These are phyloP conservation scores for Platygyra sinensis DNA, from an alignment of 64 coral and sea anemone genomes.

Conservation along the genomic window DNA sequence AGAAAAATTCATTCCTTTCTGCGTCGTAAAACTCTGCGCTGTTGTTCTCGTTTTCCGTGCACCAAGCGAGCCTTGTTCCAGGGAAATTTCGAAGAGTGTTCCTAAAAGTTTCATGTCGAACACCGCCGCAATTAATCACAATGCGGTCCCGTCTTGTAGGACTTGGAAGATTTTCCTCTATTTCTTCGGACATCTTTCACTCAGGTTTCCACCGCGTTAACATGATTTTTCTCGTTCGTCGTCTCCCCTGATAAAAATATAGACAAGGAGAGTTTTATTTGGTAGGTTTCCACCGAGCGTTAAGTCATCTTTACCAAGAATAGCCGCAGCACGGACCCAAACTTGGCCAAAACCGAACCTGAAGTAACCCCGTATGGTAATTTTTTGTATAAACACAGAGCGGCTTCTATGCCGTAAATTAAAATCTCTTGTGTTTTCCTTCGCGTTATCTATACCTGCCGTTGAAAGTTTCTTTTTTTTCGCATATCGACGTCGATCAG, in stretches of 20 bases:
- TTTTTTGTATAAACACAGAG: conserved; percentile 19
- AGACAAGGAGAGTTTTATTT: conserved; percentile 5
- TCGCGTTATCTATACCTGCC: background rate
- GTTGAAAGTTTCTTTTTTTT: background rate
- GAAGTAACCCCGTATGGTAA: conserved; percentile 24
- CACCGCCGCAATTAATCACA: conserved; percentile 93
- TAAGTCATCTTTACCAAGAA: background rate
- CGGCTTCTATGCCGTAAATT: background rate
- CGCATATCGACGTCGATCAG: background rate
- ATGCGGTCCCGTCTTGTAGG: conserved; percentile 69
- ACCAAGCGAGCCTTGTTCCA: conserved; percentile 84
- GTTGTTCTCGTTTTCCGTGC: conserved; percentile 70
- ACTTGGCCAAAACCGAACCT: background rate
- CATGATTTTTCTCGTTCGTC: conserved; percentile 20
- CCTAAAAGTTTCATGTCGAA: conserved; percentile 88
- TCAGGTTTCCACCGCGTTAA: conserved; percentile 15
- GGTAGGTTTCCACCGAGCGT: background rate
- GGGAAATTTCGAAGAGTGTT: conserved; percentile 97
- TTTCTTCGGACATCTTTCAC: conserved; percentile 54
- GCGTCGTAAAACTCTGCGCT: conserved; percentile 63
- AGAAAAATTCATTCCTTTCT: conserved; percentile 91
- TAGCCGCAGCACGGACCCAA: background rate
- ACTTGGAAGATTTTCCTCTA: conserved; percentile 56
- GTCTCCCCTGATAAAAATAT: conserved; percentile 11
- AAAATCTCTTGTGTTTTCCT: conserved; percentile 18